Percentiles rank a stretch among this genome's conserved stretches.
These are phyloP conservation scores for Drosophila suboccidentalis DNA, from an alignment of 2,888 invertebrate species.

Conservation along the genomic window DNA sequence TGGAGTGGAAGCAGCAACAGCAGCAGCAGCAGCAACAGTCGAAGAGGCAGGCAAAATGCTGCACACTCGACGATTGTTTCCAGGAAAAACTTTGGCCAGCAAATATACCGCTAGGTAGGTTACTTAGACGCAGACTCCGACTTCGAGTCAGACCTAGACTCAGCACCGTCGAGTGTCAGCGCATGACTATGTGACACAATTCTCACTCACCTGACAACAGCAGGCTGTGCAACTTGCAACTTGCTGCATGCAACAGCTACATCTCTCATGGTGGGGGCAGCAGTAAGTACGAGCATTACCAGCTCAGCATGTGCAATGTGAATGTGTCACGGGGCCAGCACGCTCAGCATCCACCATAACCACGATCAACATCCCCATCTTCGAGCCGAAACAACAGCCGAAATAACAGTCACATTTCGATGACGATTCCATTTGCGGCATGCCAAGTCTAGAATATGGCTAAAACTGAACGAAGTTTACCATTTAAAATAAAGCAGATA, in stretches of 20 bases:
- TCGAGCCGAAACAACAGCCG: not conserved
- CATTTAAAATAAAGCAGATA: not conserved
- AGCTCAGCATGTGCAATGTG: constrained; percentile 74
- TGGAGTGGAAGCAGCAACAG: constrained; percentile 74
- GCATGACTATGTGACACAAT: constrained; percentile 83
- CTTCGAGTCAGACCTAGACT: constrained; percentile 38
- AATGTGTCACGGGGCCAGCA: constrained; percentile 78
- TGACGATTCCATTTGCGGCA: constrained; percentile 26
- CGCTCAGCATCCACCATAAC: constrained; percentile 54
- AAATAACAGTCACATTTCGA: constrained; percentile 34
- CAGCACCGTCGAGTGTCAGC: constrained; percentile 68
- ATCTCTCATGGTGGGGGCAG: constrained; percentile 47
- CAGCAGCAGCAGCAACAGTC: constrained; percentile 35
- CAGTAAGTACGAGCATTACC: constrained; percentile 33
- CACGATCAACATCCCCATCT: constrained; percentile 21
- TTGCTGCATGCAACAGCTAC: constrained; percentile 21
- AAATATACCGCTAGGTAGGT: constrained; percentile 66
- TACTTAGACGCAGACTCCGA: constrained; percentile 39
- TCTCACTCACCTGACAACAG: constrained; percentile 81
- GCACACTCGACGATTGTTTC: constrained; percentile 75
- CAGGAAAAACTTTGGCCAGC: constrained; percentile 66
- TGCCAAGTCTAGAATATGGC: constrained; percentile 15
- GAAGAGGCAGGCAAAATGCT: constrained; percentile 60
- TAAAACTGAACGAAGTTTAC: constrained; percentile 13
- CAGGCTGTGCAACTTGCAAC: constrained; percentile 32